Evolutionary conservation across 1,140 invertebrate species (phyloP).

Genomic region (Trichonephila inaurata): DNA sequence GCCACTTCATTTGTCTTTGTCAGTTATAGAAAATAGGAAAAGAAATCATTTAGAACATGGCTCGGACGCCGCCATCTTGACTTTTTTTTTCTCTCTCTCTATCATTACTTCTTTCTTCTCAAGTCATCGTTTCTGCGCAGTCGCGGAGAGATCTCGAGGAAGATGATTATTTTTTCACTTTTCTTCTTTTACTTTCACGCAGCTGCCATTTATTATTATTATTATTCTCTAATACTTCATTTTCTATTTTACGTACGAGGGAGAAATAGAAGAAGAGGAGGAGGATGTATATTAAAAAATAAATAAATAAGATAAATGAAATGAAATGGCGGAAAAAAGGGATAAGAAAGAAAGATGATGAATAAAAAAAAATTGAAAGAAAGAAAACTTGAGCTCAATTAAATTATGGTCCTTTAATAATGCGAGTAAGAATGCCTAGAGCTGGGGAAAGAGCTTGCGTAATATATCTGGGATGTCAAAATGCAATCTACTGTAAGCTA

Average conservation of each 20-base stretch:
- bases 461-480: slow-evolving; percentile 36
- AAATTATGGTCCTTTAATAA: slow-evolving; percentile 56
- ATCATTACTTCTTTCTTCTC: not conserved
- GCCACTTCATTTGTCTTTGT: slow-evolving; percentile 49
- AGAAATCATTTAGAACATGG: slow-evolving; percentile 29
- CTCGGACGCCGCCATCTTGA: slow-evolving; percentile 6
- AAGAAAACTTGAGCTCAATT: slow-evolving; percentile 51
- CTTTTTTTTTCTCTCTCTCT: not conserved
- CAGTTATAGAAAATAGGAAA: slow-evolving; percentile 48
- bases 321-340: slow-evolving; percentile 18
- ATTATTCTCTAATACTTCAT: slow-evolving; percentile 44
- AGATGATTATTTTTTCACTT: slow-evolving; percentile 15
- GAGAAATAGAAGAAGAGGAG: slow-evolving; percentile 3
- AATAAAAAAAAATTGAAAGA: not conserved
- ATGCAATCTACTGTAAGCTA: slow-evolving; percentile 55
- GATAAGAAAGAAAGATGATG: slow-evolving; percentile 2
- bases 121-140: not conserved
- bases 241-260: not conserved
- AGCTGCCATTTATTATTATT: slow-evolving; percentile 17
- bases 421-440: slow-evolving; percentile 28
- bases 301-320: slow-evolving; percentile 55
- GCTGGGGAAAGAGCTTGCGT: not conserved
- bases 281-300: slow-evolving; percentile 43
- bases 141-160: not conserved
- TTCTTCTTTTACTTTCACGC: not conserved